Evolutionary conservation across 2,113 vertebrate species (phyloP).

Genomic region (Bambusicola thoracicus): DNA sequence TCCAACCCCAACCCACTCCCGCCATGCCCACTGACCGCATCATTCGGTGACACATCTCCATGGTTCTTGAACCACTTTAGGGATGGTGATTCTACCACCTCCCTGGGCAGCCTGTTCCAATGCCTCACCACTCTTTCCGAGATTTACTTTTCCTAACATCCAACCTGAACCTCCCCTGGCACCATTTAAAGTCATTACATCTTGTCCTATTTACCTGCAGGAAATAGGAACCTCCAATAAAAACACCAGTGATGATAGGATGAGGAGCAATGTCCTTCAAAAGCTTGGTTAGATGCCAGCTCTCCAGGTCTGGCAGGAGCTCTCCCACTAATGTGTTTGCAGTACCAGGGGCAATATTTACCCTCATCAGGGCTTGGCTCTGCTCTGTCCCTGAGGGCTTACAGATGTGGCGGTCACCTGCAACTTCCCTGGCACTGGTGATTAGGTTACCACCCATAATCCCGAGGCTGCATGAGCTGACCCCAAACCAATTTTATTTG

Average conservation of each 20-base stretch:
- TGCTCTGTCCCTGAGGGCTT: neutral
- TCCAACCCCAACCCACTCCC: no score
- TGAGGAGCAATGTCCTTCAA: neutral
- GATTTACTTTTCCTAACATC: no score
- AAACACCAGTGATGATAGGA: neutral
- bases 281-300: neutral
- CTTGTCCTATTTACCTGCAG: neutral
- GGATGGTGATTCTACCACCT: no score
- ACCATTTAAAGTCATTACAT: no score
- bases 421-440: neutral
- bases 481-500: neutral
- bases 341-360: neutral
- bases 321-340: neutral
- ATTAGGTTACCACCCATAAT: neutral
- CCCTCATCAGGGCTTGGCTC: neutral
- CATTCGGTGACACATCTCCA: no score
- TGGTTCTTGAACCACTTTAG: no score
- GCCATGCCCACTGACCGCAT: no score
- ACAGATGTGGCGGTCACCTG: neutral
- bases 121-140: no score
- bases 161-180: no score
- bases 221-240: neutral
- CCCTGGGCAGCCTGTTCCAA: no score
- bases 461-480: rapidly evolving
- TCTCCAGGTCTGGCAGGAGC: neutral